Conservation (phyloP, 2,888 invertebrate species). For the Oxycera nigricornis region DNA sequence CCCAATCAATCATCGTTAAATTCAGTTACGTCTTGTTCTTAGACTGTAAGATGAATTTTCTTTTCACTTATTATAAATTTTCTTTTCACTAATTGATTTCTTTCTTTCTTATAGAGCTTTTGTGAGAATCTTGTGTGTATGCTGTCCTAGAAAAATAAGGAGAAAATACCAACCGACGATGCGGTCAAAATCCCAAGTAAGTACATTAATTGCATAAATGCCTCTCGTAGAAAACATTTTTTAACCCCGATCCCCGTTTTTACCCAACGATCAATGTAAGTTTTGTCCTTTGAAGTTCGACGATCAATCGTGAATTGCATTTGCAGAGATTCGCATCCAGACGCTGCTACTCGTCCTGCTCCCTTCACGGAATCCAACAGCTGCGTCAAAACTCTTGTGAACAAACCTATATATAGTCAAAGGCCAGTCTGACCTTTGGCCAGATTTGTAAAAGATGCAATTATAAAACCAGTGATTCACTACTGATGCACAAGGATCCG, state of each 20-base stretch:
- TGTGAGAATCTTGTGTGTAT: conserved; percentile 86
- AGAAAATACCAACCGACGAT: conserved; percentile 85
- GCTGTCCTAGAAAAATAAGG: conserved; percentile 82
- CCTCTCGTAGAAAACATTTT: too few relatives aligned
- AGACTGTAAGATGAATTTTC: background rate
- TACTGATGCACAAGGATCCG: conserved; percentile 25
- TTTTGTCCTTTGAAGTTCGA: too few relatives aligned
- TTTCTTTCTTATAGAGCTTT: conserved; percentile 82
- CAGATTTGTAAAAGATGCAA: conserved; percentile 35
- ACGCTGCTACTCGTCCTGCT: conserved; percentile 83
- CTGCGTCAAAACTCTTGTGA: conserved; percentile 83
- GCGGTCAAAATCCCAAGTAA: conserved; percentile 86
- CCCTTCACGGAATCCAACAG: conserved; percentile 74
- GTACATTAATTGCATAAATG: too few relatives aligned
- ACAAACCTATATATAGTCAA: conserved; percentile 81
- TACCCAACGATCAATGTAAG: too few relatives aligned
- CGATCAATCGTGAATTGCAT: conserved; percentile 48
- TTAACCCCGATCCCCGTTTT: too few relatives aligned
- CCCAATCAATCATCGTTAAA: too few relatives aligned
- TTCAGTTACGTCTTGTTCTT: too few relatives aligned
- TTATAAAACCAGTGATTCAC: conserved; percentile 23
- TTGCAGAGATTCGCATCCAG: conserved; percentile 80
- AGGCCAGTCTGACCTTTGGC: conserved; percentile 39
- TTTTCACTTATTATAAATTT: background rate
- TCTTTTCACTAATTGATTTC: conserved; percentile 5